A percentile compares a stretch with the other conserved stretches of the same genome.
These are phyloP conservation scores for Podocnemis expansa DNA, from an alignment of 2,113 vertebrate species.

Conservation along the genomic window DNA sequence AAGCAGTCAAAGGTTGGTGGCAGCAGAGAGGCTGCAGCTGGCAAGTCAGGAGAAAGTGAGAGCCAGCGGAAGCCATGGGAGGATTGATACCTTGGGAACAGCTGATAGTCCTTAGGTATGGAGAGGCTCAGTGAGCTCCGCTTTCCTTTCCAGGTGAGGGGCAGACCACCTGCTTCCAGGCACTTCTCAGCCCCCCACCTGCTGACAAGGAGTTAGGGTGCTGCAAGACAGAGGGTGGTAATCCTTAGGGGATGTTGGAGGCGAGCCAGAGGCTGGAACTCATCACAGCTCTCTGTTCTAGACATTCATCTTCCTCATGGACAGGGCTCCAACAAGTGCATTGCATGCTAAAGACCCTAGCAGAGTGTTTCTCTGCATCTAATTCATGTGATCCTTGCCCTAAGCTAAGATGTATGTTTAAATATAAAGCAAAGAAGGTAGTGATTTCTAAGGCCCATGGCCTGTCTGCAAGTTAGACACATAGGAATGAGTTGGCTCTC, in stretches of 20 bases:
- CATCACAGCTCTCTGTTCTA: too few relatives aligned
- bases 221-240: too few relatives aligned
- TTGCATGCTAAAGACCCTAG: not conserved
- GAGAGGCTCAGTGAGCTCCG: too few relatives aligned
- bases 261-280: not conserved
- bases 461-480: too few relatives aligned
- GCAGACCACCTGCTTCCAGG: not conserved
- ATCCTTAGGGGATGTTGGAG: not conserved
- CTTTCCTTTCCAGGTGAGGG: too few relatives aligned
- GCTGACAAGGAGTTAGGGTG: not conserved
- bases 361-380: too few relatives aligned
- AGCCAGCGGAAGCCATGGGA: not conserved
- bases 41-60: slow-evolving; percentile 22
- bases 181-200: not conserved
- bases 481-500: not conserved
- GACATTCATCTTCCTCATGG: not conserved
- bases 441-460: not conserved
- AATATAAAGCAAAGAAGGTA: not conserved
- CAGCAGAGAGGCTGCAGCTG: not conserved
- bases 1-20: not conserved
- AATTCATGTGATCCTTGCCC: too few relatives aligned
- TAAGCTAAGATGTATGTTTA: too few relatives aligned
- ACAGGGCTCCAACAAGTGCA: too few relatives aligned
- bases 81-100: not conserved
- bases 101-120: too few relatives aligned